Evolutionary conservation across 2,113 vertebrate genomes (phyloP).

Genomic region (Notarius quadriscutis): DNA sequence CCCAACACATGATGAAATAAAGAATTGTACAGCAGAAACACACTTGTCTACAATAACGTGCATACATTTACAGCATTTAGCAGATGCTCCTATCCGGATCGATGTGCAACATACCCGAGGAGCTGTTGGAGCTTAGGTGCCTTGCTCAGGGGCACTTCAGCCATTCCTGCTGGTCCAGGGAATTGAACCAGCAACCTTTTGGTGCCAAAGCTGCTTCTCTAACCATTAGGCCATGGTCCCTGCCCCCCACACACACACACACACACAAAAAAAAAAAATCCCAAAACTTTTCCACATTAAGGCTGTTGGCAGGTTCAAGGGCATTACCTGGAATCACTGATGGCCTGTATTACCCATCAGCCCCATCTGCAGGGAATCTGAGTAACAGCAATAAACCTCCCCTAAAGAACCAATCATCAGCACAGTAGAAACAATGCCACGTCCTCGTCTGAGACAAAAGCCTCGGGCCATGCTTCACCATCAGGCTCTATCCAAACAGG

Average conservation of each 20-base stretch:
- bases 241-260: not conserved
- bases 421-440: constrained; percentile 46
- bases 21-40: not conserved
- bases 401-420: constrained; percentile 63
- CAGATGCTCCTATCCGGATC: too few species aligned
- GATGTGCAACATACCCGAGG: too few species aligned
- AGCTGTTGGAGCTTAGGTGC: too few species aligned
- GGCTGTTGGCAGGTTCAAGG: constrained; percentile 59
- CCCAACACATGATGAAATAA: not conserved
- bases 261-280: too few species aligned
- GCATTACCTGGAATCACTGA: constrained; percentile 61
- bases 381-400: constrained; percentile 66
- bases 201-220: too few species aligned
- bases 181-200: too few species aligned
- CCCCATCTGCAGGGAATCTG: constrained; percentile 61
- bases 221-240: too few species aligned
- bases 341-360: constrained; percentile 55
- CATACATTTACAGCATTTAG: too few species aligned
- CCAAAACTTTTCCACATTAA: constrained; percentile 12
- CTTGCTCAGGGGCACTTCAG: too few species aligned
- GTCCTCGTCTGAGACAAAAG: constrained; percentile 20
- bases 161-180: too few species aligned
- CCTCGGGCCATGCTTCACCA: not conserved
- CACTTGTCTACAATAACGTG: not conserved
- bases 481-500: not conserved